These are phyloP conservation scores for Siniperca scherzeri DNA, from an alignment of 2,797 vertebrate species.

Conservation along the genomic window DNA sequence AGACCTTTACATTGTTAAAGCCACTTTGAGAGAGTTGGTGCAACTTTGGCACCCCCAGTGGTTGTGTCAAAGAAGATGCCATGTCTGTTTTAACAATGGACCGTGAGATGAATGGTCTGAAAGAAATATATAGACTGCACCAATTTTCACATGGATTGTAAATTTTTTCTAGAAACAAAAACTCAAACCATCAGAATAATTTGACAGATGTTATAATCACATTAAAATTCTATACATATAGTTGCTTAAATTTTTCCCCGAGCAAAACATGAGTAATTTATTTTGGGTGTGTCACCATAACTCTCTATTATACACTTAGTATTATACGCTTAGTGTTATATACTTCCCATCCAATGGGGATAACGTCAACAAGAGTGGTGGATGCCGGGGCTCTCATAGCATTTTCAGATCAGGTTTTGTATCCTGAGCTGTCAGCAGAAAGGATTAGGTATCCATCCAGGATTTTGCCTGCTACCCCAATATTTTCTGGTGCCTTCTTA, in stretches of 20 bases:
- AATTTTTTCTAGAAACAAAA: neutral
- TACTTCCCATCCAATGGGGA: neutral
- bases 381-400: neutral
- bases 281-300: neutral
- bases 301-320: neutral
- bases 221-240: neutral
- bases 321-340: neutral
- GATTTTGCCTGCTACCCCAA: slow-evolving; percentile 1
- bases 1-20: neutral
- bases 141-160: no score
- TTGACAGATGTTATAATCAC: neutral
- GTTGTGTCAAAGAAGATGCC: neutral
- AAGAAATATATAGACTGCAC: neutral
- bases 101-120: no score
- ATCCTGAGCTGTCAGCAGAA: slow-evolving; percentile 12
- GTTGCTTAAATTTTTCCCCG: neutral
- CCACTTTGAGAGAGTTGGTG: neutral
- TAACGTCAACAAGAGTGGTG: neutral
- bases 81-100: neutral
- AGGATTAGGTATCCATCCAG: slow-evolving; percentile 9
- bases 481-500: slow-evolving; percentile 1
- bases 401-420: neutral
- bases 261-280: neutral
- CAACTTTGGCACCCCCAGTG: neutral
- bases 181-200: neutral